Conservation (phyloP, 2,113 vertebrate genomes). For the Pseudorectes ferrugineus region DNA sequence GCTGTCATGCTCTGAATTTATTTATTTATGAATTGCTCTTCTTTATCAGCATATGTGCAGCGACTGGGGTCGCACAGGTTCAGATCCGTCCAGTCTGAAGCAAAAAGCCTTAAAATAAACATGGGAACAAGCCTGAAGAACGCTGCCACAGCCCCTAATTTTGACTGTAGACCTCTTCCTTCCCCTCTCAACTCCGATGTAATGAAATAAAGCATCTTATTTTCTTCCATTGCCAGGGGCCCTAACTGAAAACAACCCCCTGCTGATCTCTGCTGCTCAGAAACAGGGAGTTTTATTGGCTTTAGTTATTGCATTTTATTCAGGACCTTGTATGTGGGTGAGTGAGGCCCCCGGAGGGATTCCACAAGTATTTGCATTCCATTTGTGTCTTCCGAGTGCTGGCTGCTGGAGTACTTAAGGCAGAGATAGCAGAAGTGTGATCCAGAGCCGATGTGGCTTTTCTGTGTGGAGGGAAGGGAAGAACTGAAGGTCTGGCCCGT, state of each 20-base stretch:
- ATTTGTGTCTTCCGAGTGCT: constrained; percentile 14
- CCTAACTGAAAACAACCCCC: constrained; percentile 54
- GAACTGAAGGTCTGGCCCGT: background rate
- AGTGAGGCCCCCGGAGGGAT: constrained; percentile 45
- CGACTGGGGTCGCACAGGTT: background rate
- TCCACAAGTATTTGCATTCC: constrained; percentile 38
- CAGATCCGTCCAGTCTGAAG: background rate
- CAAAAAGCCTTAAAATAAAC: constrained; percentile 2
- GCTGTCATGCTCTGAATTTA: background rate
- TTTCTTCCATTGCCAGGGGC: constrained; percentile 58
- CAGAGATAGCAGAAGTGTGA: background rate
- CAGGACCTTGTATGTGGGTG: constrained; percentile 50
- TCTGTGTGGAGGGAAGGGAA: background rate
- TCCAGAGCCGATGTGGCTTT: background rate
- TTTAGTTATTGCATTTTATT: constrained; percentile 66
- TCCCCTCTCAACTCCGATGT: background rate
- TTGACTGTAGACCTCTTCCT: constrained; percentile 30
- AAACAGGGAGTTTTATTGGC: constrained; percentile 61
- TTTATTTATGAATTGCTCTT: background rate
- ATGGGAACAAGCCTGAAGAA: background rate
- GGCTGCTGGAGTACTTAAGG: constrained; percentile 1
- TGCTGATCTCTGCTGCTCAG: constrained; percentile 49
- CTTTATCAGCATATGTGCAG: background rate
- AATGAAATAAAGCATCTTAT: constrained; percentile 64
- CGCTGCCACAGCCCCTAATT: background rate